Evolutionary conservation across 1,140 invertebrate genomes (phyloP).

Genomic region (Drosophila eugracilis): DNA sequence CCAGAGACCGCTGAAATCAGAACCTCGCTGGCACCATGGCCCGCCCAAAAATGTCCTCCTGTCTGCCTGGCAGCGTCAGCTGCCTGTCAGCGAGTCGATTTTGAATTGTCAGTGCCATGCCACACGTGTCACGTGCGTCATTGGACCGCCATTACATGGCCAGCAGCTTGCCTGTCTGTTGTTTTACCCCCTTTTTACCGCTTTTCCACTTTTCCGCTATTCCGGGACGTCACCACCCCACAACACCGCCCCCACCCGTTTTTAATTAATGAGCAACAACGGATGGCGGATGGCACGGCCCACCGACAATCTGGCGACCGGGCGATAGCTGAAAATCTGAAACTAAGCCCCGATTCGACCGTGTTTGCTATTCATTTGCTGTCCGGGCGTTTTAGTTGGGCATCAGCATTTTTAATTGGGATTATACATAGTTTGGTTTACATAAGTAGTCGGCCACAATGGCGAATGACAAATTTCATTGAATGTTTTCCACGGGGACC

Average conservation of each 20-base stretch:
- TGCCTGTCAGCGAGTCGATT: conserved; percentile 60
- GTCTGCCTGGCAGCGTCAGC: conserved; percentile 32
- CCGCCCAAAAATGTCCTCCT: conserved; percentile 6
- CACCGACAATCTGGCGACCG: conserved; percentile 8
- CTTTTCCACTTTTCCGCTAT: conserved; percentile 9
- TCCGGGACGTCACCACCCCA: not conserved
- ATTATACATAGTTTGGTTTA: conserved; percentile 42
- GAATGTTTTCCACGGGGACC: not conserved
- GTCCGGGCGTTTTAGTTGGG: conserved; percentile 37
- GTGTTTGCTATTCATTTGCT: conserved; percentile 62
- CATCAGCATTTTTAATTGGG: conserved; percentile 72
- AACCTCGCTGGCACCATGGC: not conserved
- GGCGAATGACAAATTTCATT: conserved; percentile 19
- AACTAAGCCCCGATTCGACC: conserved; percentile 52
- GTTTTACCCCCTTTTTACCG: conserved; percentile 22
- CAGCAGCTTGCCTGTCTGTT: conserved; percentile 43
- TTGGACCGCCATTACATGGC: conserved; percentile 58
- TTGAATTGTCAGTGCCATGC: conserved; percentile 62
- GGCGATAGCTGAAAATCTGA: conserved; percentile 44
- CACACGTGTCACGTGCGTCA: conserved; percentile 69
- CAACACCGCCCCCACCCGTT: conserved; percentile 28
- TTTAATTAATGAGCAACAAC: conserved; percentile 77
- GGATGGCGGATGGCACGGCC: conserved; percentile 28
- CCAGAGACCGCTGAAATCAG: conserved; percentile 16
- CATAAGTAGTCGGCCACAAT: conserved; percentile 40